Evolutionary conservation across 1,140 invertebrate species (phyloP).

Genomic region (Temnothorax nylanderi): DNA sequence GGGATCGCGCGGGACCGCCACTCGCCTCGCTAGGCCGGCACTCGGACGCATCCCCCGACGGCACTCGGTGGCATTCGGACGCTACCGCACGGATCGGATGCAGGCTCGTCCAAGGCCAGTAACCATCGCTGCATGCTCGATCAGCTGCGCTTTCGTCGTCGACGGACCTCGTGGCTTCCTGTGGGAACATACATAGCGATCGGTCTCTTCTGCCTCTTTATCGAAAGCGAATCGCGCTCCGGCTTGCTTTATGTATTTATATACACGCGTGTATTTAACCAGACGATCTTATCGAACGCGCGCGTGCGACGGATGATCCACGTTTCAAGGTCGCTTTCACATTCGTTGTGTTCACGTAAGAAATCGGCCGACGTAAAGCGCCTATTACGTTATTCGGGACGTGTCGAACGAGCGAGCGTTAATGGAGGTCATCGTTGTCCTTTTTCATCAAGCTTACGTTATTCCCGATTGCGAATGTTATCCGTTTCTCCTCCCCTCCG

Average conservation of each 20-base stretch:
- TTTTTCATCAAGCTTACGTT: slow-evolving; percentile 4
- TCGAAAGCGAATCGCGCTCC: neutral
- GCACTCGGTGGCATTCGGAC: slow-evolving; percentile 54
- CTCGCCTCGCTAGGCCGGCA: slow-evolving; percentile 45
- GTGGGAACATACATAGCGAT: neutral
- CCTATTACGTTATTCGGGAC: slow-evolving; percentile 66
- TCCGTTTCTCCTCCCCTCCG: neutral
- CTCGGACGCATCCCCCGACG: slow-evolving; percentile 69
- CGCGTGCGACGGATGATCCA: slow-evolving; percentile 61
- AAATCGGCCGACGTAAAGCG: slow-evolving; percentile 60
- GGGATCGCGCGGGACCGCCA: slow-evolving; percentile 67
- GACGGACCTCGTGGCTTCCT: neutral
- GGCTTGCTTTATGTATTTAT: neutral
- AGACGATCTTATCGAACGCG: slow-evolving; percentile 27
- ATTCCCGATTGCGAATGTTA: neutral
- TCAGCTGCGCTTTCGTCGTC: slow-evolving; percentile 13
- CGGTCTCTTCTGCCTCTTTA: neutral
- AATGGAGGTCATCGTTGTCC: slow-evolving; percentile 50
- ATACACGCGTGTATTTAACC: neutral
- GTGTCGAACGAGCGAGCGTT: slow-evolving; percentile 14
- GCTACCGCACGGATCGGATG: slow-evolving; percentile 76
- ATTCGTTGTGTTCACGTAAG: slow-evolving; percentile 69
- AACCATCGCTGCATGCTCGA: slow-evolving; percentile 76
- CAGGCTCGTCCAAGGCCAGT: slow-evolving; percentile 75
- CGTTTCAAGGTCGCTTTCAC: slow-evolving; percentile 74